Evolutionary conservation across 2,113 vertebrate genomes (phyloP).

Genomic region (Catharus minimus): DNA sequence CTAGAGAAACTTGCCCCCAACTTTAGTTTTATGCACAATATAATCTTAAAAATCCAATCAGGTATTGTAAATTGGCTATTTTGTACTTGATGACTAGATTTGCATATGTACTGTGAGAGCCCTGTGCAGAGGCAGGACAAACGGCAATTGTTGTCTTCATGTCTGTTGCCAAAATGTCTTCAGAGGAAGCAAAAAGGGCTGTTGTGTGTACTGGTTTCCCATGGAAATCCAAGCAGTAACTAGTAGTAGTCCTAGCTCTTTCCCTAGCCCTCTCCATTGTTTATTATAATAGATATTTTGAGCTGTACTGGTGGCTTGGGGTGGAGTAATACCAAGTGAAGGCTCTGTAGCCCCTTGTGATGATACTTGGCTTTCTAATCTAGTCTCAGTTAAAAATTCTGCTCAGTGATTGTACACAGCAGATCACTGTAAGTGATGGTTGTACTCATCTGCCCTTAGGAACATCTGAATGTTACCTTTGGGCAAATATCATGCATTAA

Average conservation of each 20-base stretch:
- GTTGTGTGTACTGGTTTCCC: slow-evolving; percentile 55
- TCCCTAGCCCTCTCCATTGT: slow-evolving; percentile 1
- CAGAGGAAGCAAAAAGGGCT: slow-evolving; percentile 56
- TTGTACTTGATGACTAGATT: slow-evolving; percentile 54
- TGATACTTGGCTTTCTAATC: slow-evolving; percentile 22
- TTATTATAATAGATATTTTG: slow-evolving; percentile 18
- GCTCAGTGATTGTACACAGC: not conserved
- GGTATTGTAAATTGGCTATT: slow-evolving; percentile 64
- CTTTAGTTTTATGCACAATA: slow-evolving; percentile 66
- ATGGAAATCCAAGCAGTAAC: slow-evolving; percentile 62
- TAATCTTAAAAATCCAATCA: slow-evolving; percentile 47
- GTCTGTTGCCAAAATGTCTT: slow-evolving; percentile 56
- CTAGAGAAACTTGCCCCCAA: slow-evolving; percentile 34
- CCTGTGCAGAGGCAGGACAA: slow-evolving; percentile 55
- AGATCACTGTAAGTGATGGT: not conserved
- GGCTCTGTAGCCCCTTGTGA: not conserved
- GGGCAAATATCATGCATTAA: not conserved
- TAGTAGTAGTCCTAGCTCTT: slow-evolving; percentile 51
- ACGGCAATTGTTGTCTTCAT: slow-evolving; percentile 31
- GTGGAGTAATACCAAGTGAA: not conserved
- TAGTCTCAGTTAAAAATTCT: slow-evolving; percentile 6
- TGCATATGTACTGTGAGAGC: slow-evolving; percentile 51
- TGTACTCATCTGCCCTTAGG: not conserved
- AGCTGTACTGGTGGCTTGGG: slow-evolving; percentile 13
- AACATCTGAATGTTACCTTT: not conserved